phyloP scores from a whole-genome alignment of 2,888 invertebrate species.

The Pedicia rivosa region DNA sequence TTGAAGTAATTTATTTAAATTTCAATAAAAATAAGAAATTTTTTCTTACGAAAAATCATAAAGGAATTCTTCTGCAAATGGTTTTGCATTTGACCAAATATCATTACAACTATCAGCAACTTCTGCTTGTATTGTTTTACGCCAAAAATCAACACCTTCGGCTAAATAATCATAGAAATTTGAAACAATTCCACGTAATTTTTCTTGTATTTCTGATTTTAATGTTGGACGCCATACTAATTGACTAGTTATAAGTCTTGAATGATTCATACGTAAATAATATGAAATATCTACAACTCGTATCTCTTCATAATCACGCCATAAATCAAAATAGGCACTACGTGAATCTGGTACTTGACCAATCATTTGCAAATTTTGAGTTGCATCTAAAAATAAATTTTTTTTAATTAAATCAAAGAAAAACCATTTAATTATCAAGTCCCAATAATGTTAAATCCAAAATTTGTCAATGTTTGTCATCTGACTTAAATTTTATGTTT shows the following conservation, averaged over 20 bases:
- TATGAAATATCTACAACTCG: conserved; percentile 61
- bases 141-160: conserved; percentile 44
- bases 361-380: conserved; percentile 50
- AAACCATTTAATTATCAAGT: conserved; percentile 14
- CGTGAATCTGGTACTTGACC: conserved; percentile 63
- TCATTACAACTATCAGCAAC: conserved; percentile 46
- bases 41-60: conserved; percentile 45
- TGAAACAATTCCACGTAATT: conserved; percentile 27
- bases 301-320: conserved; percentile 70
- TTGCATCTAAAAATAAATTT: conserved; percentile 34
- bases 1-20: neutral
- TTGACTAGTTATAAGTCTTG: conserved; percentile 62
- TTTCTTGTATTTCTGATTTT: conserved; percentile 40
- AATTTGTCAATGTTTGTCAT: no score
- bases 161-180: conserved; percentile 34
- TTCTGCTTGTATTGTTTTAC: conserved; percentile 51
- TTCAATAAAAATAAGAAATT: neutral
- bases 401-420: conserved; percentile 19
- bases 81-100: conserved; percentile 61
- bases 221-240: conserved; percentile 66
- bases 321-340: conserved; percentile 57
- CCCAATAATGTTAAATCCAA: no score
- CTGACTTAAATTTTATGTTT: no score
- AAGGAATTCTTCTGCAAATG: conserved; percentile 49
- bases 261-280: conserved; percentile 68